Percentiles rank a stretch among this genome's conserved stretches.
Conservation (phyloP, 2,888 invertebrate species). For the Epinotia bilunana region DNA sequence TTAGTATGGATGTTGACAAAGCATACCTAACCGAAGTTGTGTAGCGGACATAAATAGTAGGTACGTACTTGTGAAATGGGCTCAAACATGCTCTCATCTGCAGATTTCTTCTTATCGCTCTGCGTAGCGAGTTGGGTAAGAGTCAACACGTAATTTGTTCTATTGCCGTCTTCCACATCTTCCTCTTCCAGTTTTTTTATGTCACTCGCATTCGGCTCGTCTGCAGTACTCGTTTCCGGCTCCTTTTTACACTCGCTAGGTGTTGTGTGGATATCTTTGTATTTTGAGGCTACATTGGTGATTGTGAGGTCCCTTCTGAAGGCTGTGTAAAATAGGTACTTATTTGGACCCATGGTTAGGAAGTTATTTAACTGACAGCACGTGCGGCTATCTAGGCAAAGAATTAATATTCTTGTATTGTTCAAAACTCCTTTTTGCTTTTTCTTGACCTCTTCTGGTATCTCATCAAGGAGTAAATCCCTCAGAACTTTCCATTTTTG, state of each 20-base stretch:
- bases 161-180: slow-evolving; percentile 76
- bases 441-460: slow-evolving; percentile 88
- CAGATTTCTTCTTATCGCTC: slow-evolving; percentile 50
- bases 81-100: slow-evolving; percentile 82
- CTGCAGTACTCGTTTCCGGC: slow-evolving; percentile 52
- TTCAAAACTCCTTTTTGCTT: slow-evolving; percentile 66
- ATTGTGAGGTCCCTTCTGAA: slow-evolving; percentile 85
- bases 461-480: slow-evolving; percentile 92
- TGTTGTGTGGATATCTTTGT: slow-evolving; percentile 63
- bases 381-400: slow-evolving; percentile 93
- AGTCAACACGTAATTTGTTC: slow-evolving; percentile 88
- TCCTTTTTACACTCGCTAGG: slow-evolving; percentile 55
- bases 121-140: slow-evolving; percentile 84
- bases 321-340: slow-evolving; percentile 86
- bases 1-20: too few relatives aligned
- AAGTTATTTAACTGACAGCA: slow-evolving; percentile 91
- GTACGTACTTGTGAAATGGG: slow-evolving; percentile 84
- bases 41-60: too few relatives aligned
- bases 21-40: too few relatives aligned
- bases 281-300: slow-evolving; percentile 83
- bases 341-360: slow-evolving; percentile 86
- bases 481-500: slow-evolving; percentile 95
- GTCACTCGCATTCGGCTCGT: slow-evolving; percentile 50
- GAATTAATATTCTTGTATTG: slow-evolving; percentile 89
- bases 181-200: slow-evolving; percentile 53